phyloP scores from a whole-genome alignment of 2,797 vertebrate genomes.

The Hyperoplus lanceolatus region DNA sequence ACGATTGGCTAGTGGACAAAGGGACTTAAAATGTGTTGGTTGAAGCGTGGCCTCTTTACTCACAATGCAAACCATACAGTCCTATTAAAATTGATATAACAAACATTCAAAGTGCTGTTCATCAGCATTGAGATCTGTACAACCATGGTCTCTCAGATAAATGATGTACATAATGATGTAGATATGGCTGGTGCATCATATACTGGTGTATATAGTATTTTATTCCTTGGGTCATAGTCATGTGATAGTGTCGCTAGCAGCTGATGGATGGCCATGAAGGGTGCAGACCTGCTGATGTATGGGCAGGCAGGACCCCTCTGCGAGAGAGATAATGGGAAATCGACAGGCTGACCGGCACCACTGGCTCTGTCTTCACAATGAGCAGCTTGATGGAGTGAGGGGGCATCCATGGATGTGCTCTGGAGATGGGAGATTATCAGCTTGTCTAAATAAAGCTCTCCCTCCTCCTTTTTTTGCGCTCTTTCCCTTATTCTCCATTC shows the following conservation, averaged over 20 bases:
- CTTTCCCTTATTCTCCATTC: slow-evolving; percentile 49
- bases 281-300: slow-evolving; percentile 85
- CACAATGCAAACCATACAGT: slow-evolving; percentile 10
- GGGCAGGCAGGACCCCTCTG: slow-evolving; percentile 84
- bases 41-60: neutral
- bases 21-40: slow-evolving; percentile 19
- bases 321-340: slow-evolving; percentile 90
- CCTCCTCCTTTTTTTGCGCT: slow-evolving; percentile 42
- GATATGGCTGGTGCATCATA: slow-evolving; percentile 38
- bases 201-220: slow-evolving; percentile 47
- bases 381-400: slow-evolving; percentile 84
- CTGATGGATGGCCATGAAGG: slow-evolving; percentile 80
- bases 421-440: slow-evolving; percentile 84
- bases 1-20: slow-evolving; percentile 6
- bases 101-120: slow-evolving; percentile 21
- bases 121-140: slow-evolving; percentile 16
- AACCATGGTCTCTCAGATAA: neutral
- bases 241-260: slow-evolving; percentile 55
- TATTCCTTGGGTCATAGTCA: slow-evolving; percentile 56
- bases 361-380: slow-evolving; percentile 81
- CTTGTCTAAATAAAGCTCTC: slow-evolving; percentile 84
- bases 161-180: slow-evolving; percentile 24
- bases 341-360: slow-evolving; percentile 85
- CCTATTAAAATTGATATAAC: neutral
- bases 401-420: slow-evolving; percentile 77